These are phyloP conservation scores for Vireo altiloquus DNA, from an alignment of 2,113 vertebrate species.

Conservation along the genomic window DNA sequence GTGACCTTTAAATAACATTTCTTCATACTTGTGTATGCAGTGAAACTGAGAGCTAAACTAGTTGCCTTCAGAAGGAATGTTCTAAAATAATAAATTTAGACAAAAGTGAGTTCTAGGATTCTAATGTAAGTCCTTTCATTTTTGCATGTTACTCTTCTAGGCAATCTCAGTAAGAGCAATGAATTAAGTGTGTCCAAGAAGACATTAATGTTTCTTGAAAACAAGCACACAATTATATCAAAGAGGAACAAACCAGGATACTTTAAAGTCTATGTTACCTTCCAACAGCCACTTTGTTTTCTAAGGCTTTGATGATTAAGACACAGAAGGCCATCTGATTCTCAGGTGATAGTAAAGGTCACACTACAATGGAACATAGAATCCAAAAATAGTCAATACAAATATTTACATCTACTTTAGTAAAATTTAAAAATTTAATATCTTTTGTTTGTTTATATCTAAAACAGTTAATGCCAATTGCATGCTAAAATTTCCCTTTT, in stretches of 20 bases:
- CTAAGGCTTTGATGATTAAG: constrained; percentile 46
- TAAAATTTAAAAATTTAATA: background rate
- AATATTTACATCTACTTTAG: background rate
- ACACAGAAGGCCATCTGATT: background rate
- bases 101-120: background rate
- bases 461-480: background rate
- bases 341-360: background rate
- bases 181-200: background rate
- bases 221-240: background rate
- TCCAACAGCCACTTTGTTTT: background rate
- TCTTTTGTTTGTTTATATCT: background rate
- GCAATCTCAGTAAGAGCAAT: background rate
- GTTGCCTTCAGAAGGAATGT: background rate
- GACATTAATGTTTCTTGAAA: background rate
- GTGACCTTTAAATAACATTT: background rate
- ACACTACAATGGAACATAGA: background rate
- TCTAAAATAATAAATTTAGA: background rate
- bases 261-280: background rate
- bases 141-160: background rate
- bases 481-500: background rate
- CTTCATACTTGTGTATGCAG: background rate
- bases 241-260: background rate
- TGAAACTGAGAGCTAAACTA: background rate
- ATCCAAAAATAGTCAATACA: background rate
- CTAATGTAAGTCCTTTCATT: background rate